A percentile compares a stretch with the other conserved stretches of the same genome.
phyloP scores from a whole-genome alignment of 37 sponge, comb jelly and placozoan species.

The Cliona cf. orientalis region DNA sequence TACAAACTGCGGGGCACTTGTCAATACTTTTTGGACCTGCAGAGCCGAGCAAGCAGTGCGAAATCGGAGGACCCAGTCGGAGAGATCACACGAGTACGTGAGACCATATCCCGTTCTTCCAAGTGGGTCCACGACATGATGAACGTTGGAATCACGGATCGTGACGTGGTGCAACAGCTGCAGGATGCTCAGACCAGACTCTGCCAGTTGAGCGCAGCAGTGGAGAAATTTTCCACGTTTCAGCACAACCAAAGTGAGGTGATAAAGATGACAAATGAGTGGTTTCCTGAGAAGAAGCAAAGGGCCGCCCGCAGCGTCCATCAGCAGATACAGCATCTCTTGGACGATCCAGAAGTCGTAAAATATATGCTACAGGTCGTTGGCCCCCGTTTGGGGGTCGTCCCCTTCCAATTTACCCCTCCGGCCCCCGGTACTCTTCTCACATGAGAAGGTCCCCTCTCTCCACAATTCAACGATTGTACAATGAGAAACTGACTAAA shows the following conservation, averaged over 20 bases:
- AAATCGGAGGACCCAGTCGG: constrained; percentile 36
- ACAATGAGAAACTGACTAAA: no score
- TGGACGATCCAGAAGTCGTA: constrained; percentile 58
- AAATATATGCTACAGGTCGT: constrained; percentile 58
- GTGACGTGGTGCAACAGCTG: constrained; percentile 63
- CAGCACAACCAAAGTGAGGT: constrained; percentile 61
- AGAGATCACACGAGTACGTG: constrained; percentile 31
- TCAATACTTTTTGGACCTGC: constrained; percentile 67
- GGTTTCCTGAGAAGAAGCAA: constrained; percentile 69
- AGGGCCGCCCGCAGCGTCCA: constrained; percentile 50
- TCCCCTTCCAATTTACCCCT: constrained; percentile 44
- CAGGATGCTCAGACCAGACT: constrained; percentile 43
- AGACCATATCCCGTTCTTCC: constrained; percentile 40
- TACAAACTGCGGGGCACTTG: constrained; percentile 57
- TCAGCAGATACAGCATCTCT: constrained; percentile 47
- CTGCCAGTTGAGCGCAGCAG: constrained; percentile 26
- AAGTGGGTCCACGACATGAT: constrained; percentile 65
- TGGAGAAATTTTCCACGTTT: constrained; percentile 55
- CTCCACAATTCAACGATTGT: no score
- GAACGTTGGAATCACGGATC: constrained; percentile 46
- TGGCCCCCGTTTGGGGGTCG: constrained; percentile 63
- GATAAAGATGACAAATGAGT: constrained; percentile 12
- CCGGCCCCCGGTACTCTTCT: constrained; percentile 21
- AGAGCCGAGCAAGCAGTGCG: constrained; percentile 47
- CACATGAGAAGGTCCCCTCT: neutral